Percentiles rank a stretch among this genome's conserved stretches.
These are phyloP conservation scores for Dexiosoma caninum DNA, from an alignment of 2,888 invertebrate species.

Conservation along the genomic window DNA sequence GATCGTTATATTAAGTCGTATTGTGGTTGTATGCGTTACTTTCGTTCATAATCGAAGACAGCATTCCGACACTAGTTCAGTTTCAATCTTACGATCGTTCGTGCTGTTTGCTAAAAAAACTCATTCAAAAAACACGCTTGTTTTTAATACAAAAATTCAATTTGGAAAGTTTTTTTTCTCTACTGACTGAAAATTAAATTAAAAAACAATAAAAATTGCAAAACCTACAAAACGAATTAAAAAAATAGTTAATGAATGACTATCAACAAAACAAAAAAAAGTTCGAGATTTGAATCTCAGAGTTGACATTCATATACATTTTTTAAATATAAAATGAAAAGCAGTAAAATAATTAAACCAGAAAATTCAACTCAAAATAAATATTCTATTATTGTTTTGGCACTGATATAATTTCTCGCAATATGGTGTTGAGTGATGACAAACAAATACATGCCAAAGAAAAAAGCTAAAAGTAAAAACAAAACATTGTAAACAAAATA, in stretches of 20 bases:
- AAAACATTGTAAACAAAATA: not conserved
- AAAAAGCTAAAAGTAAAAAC: not conserved
- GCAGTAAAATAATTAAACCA: not conserved
- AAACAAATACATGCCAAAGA: not conserved
- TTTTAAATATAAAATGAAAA: not conserved
- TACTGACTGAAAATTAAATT: not conserved
- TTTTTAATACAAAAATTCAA: not conserved
- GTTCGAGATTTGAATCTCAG: not conserved
- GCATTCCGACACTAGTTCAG: slow-evolving; percentile 64
- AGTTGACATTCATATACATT: not conserved
- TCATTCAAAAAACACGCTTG: slow-evolving; percentile 39
- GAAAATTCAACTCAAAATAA: not conserved
- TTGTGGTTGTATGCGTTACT: slow-evolving; percentile 20
- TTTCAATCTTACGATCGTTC: slow-evolving; percentile 69
- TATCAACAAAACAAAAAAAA: not conserved
- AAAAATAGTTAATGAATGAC: not conserved
- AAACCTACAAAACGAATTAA: not conserved
- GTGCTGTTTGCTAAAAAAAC: slow-evolving; percentile 62
- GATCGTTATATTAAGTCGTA: slow-evolving; percentile 17
- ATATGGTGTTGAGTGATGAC: not conserved
- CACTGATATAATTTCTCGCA: slow-evolving; percentile 25
- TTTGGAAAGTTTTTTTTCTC: not conserved
- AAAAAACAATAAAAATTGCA: not conserved
- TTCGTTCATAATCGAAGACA: slow-evolving; percentile 64
- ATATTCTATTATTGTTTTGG: not conserved